Evolutionary conservation across 2,797 vertebrate species (phyloP).

Genomic region (Onychomys arenicola): DNA sequence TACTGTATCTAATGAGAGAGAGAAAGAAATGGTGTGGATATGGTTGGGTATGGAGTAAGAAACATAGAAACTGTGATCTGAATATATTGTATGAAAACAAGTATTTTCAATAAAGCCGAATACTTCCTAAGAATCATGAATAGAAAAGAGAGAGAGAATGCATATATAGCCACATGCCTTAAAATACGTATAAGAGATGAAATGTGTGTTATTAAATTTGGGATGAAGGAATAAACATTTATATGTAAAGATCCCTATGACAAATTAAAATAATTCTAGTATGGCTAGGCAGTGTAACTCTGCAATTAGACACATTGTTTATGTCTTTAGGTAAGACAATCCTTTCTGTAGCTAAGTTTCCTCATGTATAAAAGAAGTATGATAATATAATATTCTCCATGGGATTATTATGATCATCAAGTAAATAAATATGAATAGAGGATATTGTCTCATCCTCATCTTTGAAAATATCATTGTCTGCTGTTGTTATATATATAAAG

Average conservation of each 20-base stretch:
- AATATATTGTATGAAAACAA: neutral
- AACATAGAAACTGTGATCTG: neutral
- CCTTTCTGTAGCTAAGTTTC: neutral
- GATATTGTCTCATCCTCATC: neutral
- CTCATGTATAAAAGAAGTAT: neutral
- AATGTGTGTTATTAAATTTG: neutral
- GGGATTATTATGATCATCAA: neutral
- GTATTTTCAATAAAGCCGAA: neutral
- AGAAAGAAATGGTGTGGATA: neutral
- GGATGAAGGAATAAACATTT: neutral
- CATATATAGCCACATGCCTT: neutral
- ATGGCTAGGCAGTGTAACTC: neutral
- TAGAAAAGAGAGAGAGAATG: neutral
- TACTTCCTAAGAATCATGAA: neutral
- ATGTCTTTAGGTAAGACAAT: neutral
- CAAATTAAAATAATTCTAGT: neutral
- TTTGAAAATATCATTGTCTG: neutral
- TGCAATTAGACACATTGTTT: neutral
- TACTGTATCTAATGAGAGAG: neutral
- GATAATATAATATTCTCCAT: neutral
- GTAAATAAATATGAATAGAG: neutral
- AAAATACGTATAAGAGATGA: neutral
- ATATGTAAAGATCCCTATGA: neutral
- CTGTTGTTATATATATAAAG: neutral
- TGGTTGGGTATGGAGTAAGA: neutral